phyloP scores from a whole-genome alignment of 2,888 invertebrate species.

The Drosophila colorata region DNA sequence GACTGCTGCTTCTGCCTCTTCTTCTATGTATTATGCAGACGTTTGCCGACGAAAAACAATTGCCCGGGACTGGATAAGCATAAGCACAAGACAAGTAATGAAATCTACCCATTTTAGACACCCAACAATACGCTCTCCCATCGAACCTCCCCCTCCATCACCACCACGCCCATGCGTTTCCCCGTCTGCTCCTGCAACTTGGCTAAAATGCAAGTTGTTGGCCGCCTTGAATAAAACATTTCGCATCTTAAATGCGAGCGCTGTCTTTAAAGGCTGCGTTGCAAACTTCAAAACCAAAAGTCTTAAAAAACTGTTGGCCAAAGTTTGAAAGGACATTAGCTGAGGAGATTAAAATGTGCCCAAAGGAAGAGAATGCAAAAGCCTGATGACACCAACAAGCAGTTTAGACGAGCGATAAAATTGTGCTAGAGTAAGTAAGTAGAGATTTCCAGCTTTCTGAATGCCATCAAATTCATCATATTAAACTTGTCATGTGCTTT shows the following conservation, averaged over 20 bases:
- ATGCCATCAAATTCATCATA: too few relatives aligned
- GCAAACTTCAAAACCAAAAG: neutral
- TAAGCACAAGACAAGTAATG: constrained; percentile 46
- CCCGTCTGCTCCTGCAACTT: neutral
- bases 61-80: constrained; percentile 31
- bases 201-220: constrained; percentile 12
- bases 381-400: too few relatives aligned
- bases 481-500: neutral
- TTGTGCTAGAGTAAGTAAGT: too few relatives aligned
- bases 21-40: constrained; percentile 44
- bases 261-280: neutral
- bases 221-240: constrained; percentile 33
- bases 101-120: constrained; percentile 30
- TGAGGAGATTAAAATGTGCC: neutral
- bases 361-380: neutral
- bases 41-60: constrained; percentile 24
- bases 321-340: constrained; percentile 3
- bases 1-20: constrained; percentile 3
- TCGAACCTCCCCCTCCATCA: too few relatives aligned
- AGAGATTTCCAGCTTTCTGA: too few relatives aligned
- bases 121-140: neutral
- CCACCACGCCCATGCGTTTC: too few relatives aligned
- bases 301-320: neutral
- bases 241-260: constrained; percentile 6
- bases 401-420: too few relatives aligned